Evolutionary conservation across 2,113 vertebrate species (phyloP), one percentile per base, ranked within the genome.

Genomic region (Rhinogobius similis): DNA sequence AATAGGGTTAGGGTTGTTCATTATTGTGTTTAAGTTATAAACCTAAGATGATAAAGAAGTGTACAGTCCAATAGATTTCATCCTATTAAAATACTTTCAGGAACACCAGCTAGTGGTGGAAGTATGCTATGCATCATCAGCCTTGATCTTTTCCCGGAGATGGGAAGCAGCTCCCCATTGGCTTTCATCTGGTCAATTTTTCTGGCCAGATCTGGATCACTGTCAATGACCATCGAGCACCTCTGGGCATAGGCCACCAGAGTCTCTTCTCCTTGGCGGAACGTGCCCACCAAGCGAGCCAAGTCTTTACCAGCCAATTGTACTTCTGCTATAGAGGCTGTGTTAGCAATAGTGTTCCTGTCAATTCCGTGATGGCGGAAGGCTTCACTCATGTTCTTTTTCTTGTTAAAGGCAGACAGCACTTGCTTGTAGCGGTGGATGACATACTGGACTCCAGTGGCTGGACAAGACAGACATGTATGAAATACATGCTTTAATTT

Each of bases 381-480:
- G 52, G 89, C 89, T 27, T 89, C 89, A 2, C 88, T 92, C 90
- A 92, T 92, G 83, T 78, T 92, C 32, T 92, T 93, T 82, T 91
- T 93, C 80, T 92, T 92, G 85, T 90, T 85, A 80, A 89, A 92
- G 67, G 92, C 83, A 0, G 88, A 86, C 55, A 91, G 88, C 64
- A 92, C 90, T 59, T 93, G 90, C 67, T 89, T 90, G 88, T 92
- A 92, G 83, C 91, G 91, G 36, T 92, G 89, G 77, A 92, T 90
- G 75, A 92, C 89, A 29, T 92, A 92, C 80, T 91, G 89, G 63
- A 93, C 89, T 0, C 88, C 89, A 0, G 90, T 92, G 38, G 90
- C 90, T 61, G 91, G 83, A 62, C 23, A 61, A 64, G 14, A 43
- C 13, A 18, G 55, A 23, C 20, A 24, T 16, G 10, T 3, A 13